Base-by-base conservation (phyloP, 2,888 invertebrate species). In the Branchellion lobata region DNA sequence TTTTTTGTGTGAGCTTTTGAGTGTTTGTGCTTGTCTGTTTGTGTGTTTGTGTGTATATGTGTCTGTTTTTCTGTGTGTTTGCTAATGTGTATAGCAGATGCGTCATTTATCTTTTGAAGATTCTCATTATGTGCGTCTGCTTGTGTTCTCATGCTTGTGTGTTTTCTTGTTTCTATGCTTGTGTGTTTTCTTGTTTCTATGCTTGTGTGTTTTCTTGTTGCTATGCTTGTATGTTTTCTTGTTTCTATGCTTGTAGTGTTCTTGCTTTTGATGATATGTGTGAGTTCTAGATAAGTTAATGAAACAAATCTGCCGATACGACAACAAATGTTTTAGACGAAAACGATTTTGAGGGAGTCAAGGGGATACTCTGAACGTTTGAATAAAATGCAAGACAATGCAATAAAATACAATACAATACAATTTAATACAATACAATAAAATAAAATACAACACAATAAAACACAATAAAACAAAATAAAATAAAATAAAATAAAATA, bases 1-100 rank as follows among this genome's bases (percentile, higher is more conserved):
- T n/a, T 65, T 8, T 65, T 8, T 65, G 65, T 65, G 65, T 65
- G 65, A 14, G 65, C n/a, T 8, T 65, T 8, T 65, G 65, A 14
- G 65, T 65, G 65, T 65, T 8, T 65, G 65, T 65, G 65, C n/a
- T 8, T 65, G 65, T 65, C 11, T 65, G 65, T 65, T 8, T 65
- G 65, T 65, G 65, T 65, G 65, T 65, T 8, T 65, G 65, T 65
- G 65, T 65, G 65, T 65, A n/a, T 65, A n/a, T 29, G 29, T 65
- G 65, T 29, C 11, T 47, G 47, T 47, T 8, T 47, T 8, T 47
- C 11, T 47, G 47, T 47, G 47, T 47, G 47, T 47, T 8, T 47
- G 47, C 18, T 8, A 14, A 18, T 47, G 47, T 47, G 47, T 47
- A 47, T 47, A 18, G 8, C 8, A 14, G 47, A 14, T 8, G 8